Conservation (phyloP, 2,113 vertebrate genomes). For the Protobothrops mucrosquamatus region DNA sequence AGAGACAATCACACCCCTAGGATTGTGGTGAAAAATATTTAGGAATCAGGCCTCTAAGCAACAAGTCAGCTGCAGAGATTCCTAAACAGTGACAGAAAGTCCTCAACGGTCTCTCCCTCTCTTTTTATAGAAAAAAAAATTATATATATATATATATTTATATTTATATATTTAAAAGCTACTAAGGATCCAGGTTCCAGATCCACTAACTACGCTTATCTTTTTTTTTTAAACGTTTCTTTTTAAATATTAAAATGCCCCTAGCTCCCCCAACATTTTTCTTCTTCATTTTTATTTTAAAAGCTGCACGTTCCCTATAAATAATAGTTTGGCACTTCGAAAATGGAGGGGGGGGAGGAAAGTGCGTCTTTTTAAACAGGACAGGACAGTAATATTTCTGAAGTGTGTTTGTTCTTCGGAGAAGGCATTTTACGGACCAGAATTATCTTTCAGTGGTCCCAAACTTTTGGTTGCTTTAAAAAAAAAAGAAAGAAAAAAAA, state of each 20-base stretch:
- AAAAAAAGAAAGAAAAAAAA: not conserved
- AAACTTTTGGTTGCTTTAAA: not conserved
- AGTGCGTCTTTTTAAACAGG: slow-evolving; percentile 32
- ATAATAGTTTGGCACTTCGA: slow-evolving; percentile 40
- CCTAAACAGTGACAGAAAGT: not conserved
- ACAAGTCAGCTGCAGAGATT: not conserved
- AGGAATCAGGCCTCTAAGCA: not conserved
- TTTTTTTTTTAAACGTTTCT: slow-evolving; percentile 17
- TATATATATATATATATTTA: not conserved
- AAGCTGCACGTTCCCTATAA: slow-evolving; percentile 38
- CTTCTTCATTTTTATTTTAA: slow-evolving; percentile 5
- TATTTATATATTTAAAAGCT: slow-evolving; percentile 18
- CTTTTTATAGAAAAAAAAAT: not conserved
- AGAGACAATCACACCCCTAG: not conserved
- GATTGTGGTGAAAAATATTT: slow-evolving; percentile 14
- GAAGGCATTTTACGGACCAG: not conserved
- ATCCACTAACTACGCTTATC: slow-evolving; percentile 12
- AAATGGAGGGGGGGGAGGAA: not conserved
- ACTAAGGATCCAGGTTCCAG: slow-evolving; percentile 15
- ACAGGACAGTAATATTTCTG: not conserved
- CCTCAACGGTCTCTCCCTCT: not conserved
- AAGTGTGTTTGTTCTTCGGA: not conserved
- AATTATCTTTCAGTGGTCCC: not conserved
- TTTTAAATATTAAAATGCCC: slow-evolving; percentile 30
- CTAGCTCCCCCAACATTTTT: not conserved